A percentile compares a stretch with the other conserved stretches of the same genome.
phyloP scores from a whole-genome alignment of 2,888 invertebrate species.

The Sphaerophoria taeniata region DNA sequence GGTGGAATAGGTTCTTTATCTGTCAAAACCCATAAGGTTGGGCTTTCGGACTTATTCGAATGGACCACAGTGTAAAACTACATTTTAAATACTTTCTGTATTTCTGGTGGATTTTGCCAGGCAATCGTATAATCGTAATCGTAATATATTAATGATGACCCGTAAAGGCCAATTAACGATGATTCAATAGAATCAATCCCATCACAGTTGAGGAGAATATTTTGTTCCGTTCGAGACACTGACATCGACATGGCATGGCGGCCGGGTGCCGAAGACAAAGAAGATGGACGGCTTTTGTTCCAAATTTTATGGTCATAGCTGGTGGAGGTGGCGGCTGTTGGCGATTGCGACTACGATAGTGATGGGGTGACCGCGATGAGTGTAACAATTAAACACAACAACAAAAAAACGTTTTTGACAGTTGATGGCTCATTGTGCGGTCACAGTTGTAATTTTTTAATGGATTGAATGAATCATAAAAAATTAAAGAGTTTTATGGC shows the following conservation, averaged over 20 bases:
- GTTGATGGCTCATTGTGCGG: slow-evolving; percentile 42
- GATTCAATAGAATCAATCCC: slow-evolving; percentile 71
- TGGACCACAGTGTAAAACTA: not conserved
- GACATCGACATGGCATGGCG: not conserved
- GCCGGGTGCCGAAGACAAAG: slow-evolving; percentile 49
- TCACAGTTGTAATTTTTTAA: slow-evolving; percentile 37
- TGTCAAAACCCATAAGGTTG: not conserved
- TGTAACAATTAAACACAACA: slow-evolving; percentile 58
- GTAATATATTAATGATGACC: slow-evolving; percentile 62
- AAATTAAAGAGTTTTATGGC: slow-evolving; percentile 18
- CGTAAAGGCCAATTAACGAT: slow-evolving; percentile 72
- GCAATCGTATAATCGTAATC: slow-evolving; percentile 57
- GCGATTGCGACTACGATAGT: not conserved
- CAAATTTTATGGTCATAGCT: slow-evolving; percentile 42
- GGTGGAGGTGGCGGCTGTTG: not conserved
- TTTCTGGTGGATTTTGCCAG: slow-evolving; percentile 39
- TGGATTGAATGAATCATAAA: slow-evolving; percentile 47
- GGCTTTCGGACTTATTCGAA: not conserved
- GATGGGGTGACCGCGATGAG: slow-evolving; percentile 14
- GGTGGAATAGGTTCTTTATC: not conserved
- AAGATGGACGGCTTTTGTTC: slow-evolving; percentile 41
- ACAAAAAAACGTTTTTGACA: slow-evolving; percentile 16
- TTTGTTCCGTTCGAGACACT: not conserved
- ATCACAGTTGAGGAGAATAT: not conserved
- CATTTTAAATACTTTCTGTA: slow-evolving; percentile 20